Evolutionary conservation across 2,888 invertebrate species (phyloP).

Genomic region (Phoronis australis): DNA sequence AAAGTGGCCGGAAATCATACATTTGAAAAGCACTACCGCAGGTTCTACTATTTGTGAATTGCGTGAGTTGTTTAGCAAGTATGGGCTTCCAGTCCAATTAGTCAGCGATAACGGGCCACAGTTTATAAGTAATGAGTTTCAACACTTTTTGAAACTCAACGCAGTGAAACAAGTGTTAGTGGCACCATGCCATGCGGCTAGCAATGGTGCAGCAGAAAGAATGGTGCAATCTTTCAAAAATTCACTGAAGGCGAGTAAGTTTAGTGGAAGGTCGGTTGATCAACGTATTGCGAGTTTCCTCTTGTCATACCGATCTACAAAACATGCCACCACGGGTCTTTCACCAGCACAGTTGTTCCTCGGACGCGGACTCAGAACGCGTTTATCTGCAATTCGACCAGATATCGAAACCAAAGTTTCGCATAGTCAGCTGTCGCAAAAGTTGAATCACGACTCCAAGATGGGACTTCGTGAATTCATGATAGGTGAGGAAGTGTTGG

Average conservation of each 20-base stretch:
- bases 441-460: too few species aligned
- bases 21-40: background rate
- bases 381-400: too few species aligned
- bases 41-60: too few species aligned
- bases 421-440: too few species aligned
- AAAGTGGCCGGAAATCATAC: background rate
- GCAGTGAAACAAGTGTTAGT: conserved; percentile 20
- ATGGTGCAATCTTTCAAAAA: conserved; percentile 23
- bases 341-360: background rate
- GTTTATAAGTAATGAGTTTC: conserved; percentile 28
- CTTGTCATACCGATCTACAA: background rate
- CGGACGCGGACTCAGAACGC: too few species aligned
- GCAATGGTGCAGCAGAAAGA: conserved; percentile 33
- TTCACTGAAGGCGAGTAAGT: background rate
- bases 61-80: too few species aligned
- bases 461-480: too few species aligned
- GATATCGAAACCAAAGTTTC: too few species aligned
- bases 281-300: background rate
- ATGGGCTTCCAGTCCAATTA: conserved; percentile 24
- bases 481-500: too few species aligned
- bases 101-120: conserved; percentile 40
- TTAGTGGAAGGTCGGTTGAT: background rate
- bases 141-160: conserved; percentile 16
- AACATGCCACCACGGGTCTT: background rate
- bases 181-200: conserved; percentile 28